Evolutionary conservation across 37 sponge, comb jelly and placozoan species (phyloP), one percentile per base, ranked within the genome.

Genomic region (Aplysina aerophoba): DNA sequence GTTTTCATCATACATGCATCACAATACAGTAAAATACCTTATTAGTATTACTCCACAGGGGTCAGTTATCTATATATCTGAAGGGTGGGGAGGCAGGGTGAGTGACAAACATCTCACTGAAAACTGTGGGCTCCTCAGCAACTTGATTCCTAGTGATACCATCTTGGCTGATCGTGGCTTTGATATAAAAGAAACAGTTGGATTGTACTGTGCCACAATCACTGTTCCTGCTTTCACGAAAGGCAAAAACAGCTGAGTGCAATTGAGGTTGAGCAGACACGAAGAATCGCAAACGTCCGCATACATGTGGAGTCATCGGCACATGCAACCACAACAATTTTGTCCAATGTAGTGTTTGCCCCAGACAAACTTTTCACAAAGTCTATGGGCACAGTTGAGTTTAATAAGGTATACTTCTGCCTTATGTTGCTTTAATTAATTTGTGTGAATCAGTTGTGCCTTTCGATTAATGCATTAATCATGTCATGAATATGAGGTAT

Each of bases 231-330:
- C 69, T 24, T 67, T 67, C 28, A 67, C 69, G 14, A 67, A 22
- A 27, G 69, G 28, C 13, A 67, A n/a, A 67, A 67, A n/a, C 69
- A n/a, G n/a, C n/a, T 67, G 25, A 25, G 25, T 24, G 69, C 25
- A 22, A 67, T 67, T 67, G 69, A 67, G n/a, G 69, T 67, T 15
- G 69, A 67, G 69, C 69, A 67, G n/a, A 67, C 69, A 25, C 69
- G 25, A 22, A 16, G 28, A 16, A 67, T 67, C 28, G 69, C 69
- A 14, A n/a, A 67, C n/a, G 69, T 67, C 25, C 15, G 69, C 15
- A 67, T 67, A 24, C 69, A 67, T 22, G 69, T 67, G 13, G 69
- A 67, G 69, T 67, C 69, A 67, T 67, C n/a, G 69, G 69, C n/a
- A 27, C n/a, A 24, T 27, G 17, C 33, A 20, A 27, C 15, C 69